phyloP scores from a whole-genome alignment of 2,888 invertebrate species.

The Phymatocera aterrima region DNA sequence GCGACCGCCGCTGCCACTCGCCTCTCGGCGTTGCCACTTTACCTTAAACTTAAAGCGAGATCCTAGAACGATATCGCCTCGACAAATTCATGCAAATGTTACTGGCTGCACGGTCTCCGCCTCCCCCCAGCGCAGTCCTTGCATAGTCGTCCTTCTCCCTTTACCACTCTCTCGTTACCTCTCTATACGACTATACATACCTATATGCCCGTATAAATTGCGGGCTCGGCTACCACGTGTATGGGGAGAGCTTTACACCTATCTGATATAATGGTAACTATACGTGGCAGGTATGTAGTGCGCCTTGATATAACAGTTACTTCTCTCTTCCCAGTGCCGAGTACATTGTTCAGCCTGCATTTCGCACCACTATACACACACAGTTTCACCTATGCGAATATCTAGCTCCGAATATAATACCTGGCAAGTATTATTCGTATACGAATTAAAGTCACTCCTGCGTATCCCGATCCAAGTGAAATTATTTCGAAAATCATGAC shows the following conservation, averaged over 20 bases:
- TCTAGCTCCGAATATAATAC: background rate
- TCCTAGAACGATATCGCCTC: conserved; percentile 62
- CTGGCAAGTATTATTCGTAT: background rate
- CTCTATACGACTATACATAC: conserved; percentile 33
- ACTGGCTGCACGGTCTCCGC: conserved; percentile 57
- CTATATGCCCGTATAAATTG: conserved; percentile 35
- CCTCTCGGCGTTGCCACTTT: conserved; percentile 26
- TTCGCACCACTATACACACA: background rate
- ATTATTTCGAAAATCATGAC: background rate
- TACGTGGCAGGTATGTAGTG: conserved; percentile 29
- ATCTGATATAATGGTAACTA: conserved; percentile 43
- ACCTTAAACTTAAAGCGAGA: conserved; percentile 54
- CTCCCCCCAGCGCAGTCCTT: conserved; percentile 17
- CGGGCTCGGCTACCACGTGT: background rate
- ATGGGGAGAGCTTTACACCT: conserved; percentile 42
- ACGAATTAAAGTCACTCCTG: too few relatives aligned
- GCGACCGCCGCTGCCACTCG: background rate
- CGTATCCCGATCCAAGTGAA: too few relatives aligned
- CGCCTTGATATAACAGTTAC: conserved; percentile 20
- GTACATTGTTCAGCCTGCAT: conserved; percentile 20
- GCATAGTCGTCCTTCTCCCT: conserved; percentile 17
- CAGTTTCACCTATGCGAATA: background rate
- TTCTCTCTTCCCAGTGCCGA: background rate
- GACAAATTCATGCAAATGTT: conserved; percentile 70
- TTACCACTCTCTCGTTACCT: conserved; percentile 22